Evolutionary conservation across 2,888 invertebrate species (phyloP).

Genomic region (Scaeva pyrastri): DNA sequence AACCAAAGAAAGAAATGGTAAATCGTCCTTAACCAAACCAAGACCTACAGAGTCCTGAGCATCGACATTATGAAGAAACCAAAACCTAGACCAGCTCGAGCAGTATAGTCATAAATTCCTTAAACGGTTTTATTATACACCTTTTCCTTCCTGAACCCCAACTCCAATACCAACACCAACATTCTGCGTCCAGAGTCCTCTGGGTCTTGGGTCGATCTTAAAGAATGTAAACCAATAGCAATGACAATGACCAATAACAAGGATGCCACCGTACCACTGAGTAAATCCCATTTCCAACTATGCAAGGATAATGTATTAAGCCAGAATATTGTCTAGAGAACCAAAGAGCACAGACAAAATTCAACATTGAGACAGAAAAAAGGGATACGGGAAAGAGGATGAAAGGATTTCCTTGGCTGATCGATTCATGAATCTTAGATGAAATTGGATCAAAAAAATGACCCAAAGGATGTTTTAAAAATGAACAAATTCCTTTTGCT

Average conservation of each 20-base stretch:
- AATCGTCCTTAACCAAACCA: background rate
- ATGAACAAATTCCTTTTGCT: constrained; percentile 12
- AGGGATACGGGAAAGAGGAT: background rate
- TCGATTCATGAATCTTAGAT: constrained; percentile 72
- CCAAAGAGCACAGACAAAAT: constrained; percentile 35
- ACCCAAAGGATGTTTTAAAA: constrained; percentile 60
- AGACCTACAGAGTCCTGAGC: constrained; percentile 5
- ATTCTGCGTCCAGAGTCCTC: too few species aligned
- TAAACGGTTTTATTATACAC: constrained; percentile 67
- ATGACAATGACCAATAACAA: constrained; percentile 52
- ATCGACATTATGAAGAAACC: constrained; percentile 1
- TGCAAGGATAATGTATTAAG: constrained; percentile 52
- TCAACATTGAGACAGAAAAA: constrained; percentile 10
- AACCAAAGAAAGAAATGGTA: background rate
- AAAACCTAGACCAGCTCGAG: constrained; percentile 28
- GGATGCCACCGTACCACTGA: background rate
- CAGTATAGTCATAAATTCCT: constrained; percentile 65
- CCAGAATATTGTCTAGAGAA: constrained; percentile 35
- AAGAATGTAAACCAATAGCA: constrained; percentile 44
- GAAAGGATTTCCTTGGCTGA: constrained; percentile 23
- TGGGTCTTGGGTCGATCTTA: background rate
- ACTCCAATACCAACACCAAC: too few species aligned
- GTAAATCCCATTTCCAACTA: constrained; percentile 62
- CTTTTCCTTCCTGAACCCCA: background rate
- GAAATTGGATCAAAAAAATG: constrained; percentile 59